These are phyloP conservation scores for Protosalanx chinensis DNA, from an alignment of 2,797 vertebrate species.

Conservation along the genomic window DNA sequence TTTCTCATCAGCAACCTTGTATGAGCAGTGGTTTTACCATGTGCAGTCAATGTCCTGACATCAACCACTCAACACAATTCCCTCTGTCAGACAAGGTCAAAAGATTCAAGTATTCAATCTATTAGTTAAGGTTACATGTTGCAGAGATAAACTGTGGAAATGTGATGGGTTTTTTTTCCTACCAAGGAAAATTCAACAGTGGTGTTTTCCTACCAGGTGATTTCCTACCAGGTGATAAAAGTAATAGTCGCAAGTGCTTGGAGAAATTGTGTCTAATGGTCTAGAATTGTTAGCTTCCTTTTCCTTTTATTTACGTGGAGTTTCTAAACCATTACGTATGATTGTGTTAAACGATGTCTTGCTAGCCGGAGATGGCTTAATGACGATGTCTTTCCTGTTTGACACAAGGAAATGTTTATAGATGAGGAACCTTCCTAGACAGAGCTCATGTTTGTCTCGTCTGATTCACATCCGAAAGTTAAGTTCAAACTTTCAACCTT, in stretches of 20 bases:
- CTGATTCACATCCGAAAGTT: constrained; percentile 1
- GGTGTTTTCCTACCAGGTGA: too few relatives aligned
- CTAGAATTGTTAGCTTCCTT: constrained; percentile 5
- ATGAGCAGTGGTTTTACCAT: background rate
- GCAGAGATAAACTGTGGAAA: too few relatives aligned
- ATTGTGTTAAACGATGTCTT: background rate
- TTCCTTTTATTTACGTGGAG: constrained; percentile 20
- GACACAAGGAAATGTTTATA: constrained; percentile 13
- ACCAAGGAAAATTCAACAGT: too few relatives aligned
- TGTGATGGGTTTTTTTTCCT: too few relatives aligned
- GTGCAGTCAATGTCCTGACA: background rate
- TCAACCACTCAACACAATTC: background rate
- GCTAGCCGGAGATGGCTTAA: constrained; percentile 22
- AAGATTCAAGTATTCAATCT: background rate
- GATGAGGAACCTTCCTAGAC: constrained; percentile 16
- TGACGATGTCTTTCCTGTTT: constrained; percentile 16
- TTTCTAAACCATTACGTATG: background rate
- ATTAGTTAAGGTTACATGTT: background rate
- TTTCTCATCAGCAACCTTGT: background rate
- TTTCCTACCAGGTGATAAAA: too few relatives aligned
- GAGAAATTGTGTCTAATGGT: background rate
- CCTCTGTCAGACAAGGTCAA: background rate
- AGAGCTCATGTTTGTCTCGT: constrained; percentile 25
- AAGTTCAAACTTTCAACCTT: background rate
- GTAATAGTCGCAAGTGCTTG: constrained; percentile 1